Conservation (phyloP, 2,113 vertebrate genomes). For the Daboia siamensis region DNA sequence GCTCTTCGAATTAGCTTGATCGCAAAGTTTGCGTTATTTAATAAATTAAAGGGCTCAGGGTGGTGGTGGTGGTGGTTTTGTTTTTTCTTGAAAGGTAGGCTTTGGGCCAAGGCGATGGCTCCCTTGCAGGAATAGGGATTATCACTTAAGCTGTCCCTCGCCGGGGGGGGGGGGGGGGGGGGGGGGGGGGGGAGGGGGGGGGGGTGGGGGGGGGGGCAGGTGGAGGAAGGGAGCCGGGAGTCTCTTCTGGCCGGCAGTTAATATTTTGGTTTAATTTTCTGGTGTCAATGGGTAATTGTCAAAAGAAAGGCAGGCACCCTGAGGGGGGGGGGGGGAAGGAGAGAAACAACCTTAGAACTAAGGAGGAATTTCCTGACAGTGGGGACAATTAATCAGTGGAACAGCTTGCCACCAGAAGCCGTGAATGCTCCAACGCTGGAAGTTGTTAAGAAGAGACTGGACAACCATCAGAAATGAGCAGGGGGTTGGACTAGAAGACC, state of each 20-base stretch:
- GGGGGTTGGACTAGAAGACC: too few relatives aligned
- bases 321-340: not conserved
- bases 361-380: too few relatives aligned
- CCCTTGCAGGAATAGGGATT: conserved; percentile 47
- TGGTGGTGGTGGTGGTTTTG: not conserved
- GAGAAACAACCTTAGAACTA: too few relatives aligned
- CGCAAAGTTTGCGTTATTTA: conserved; percentile 71
- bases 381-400: too few relatives aligned
- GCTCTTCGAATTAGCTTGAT: conserved; percentile 78
- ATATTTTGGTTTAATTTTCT: conserved; percentile 28
- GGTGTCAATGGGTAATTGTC: not conserved
- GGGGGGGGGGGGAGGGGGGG: not conserved
- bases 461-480: too few relatives aligned
- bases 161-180: not conserved
- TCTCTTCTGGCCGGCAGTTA: conserved; percentile 21
- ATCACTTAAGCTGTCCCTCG: conserved; percentile 33
- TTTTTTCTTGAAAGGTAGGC: conserved; percentile 44
- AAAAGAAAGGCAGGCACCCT: too few relatives aligned
- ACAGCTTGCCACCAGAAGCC: too few relatives aligned
- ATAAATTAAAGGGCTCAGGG: conserved; percentile 71
- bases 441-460: too few relatives aligned
- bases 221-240: conserved; percentile 44
- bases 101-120: conserved; percentile 45
- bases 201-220: too few relatives aligned
- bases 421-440: too few relatives aligned